These are phyloP conservation scores for Peucedramus taeniatus DNA, from an alignment of 2,113 vertebrate genomes.

Conservation along the genomic window DNA sequence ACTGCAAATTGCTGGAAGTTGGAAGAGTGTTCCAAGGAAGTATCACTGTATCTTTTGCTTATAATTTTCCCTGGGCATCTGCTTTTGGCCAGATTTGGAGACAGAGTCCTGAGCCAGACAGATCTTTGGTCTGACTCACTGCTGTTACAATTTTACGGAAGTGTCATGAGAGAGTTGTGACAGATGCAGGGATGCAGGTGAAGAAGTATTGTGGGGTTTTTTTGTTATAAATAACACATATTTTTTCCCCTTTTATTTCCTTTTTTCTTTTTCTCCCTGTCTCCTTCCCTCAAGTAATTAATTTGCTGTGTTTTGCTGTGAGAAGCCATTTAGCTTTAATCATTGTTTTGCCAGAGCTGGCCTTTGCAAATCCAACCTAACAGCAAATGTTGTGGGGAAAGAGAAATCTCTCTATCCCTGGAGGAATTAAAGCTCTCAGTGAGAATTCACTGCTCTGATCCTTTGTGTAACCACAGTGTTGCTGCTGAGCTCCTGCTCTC, in stretches of 20 bases:
- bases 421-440: constrained; percentile 51
- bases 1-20: constrained; percentile 51
- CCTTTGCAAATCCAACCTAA: not conserved
- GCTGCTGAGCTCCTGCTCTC: constrained; percentile 54
- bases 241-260: rapidly evolving
- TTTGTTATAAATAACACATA: not conserved
- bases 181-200: not conserved
- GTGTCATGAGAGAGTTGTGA: not conserved
- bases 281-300: not conserved
- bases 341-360: not conserved
- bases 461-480: constrained; percentile 60
- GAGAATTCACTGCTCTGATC: constrained; percentile 38
- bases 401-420: constrained; percentile 36
- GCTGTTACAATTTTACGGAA: not conserved
- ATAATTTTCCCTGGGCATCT: constrained; percentile 56
- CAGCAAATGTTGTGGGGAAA: not conserved
- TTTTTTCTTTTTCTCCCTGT: rapidly evolving
- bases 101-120: not conserved
- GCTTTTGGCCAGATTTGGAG: constrained; percentile 10
- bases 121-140: constrained; percentile 16
- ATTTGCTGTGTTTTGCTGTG: not conserved
- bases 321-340: not conserved
- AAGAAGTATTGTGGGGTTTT: not conserved
- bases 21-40: constrained; percentile 45
- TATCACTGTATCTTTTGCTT: constrained; percentile 49